phyloP scores from a whole-genome alignment of 1,140 invertebrate genomes.

The Propsilocerus akamusi region DNA sequence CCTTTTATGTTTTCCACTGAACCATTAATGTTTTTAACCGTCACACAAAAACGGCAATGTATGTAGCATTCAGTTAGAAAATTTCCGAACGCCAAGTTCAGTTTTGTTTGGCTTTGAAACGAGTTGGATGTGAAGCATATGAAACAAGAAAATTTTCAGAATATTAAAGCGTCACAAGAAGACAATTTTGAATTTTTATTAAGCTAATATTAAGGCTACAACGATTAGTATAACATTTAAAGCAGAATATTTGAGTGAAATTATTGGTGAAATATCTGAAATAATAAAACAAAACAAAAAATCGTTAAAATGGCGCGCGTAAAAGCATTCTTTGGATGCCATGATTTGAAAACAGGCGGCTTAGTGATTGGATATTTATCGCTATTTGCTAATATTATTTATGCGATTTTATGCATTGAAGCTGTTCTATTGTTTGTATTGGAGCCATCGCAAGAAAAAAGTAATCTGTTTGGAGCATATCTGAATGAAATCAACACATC shows the following conservation, averaged over 20 bases:
- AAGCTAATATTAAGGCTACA: too few species aligned
- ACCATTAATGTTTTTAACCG: slow-evolving; percentile 3
- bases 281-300: not conserved
- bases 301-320: not conserved
- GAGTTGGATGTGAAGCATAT: slow-evolving; percentile 3
- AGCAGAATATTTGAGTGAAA: too few species aligned
- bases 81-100: slow-evolving; percentile 1
- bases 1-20: not conserved
- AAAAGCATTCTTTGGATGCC: not conserved
- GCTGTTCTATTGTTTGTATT: not conserved
- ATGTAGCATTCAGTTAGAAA: slow-evolving; percentile 1
- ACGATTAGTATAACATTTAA: too few species aligned
- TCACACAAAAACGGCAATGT: not conserved
- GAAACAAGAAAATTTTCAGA: too few species aligned
- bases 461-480: not conserved
- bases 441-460: not conserved
- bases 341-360: not conserved
- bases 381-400: not conserved
- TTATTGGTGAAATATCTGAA: too few species aligned
- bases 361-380: not conserved
- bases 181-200: too few species aligned
- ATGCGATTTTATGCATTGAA: not conserved
- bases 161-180: too few species aligned
- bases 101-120: slow-evolving; percentile 1
- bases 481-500: not conserved